Evolutionary conservation across 2,113 vertebrate species (phyloP).

Genomic region (Perca fluviatilis): DNA sequence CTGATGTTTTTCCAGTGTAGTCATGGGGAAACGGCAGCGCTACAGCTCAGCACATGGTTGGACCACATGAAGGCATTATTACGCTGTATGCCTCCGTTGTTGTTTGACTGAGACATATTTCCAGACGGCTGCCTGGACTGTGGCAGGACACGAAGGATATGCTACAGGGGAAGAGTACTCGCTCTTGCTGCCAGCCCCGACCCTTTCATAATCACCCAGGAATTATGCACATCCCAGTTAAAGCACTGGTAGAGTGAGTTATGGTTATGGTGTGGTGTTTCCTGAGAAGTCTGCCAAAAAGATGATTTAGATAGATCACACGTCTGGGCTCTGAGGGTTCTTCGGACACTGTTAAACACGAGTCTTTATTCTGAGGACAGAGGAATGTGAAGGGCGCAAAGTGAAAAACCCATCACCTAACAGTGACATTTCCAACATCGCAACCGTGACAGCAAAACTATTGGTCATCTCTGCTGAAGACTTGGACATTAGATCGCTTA

Average conservation of each 20-base stretch:
- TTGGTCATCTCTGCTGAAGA: constrained; percentile 30
- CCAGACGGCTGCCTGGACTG: constrained; percentile 64
- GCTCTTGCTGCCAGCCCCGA: constrained; percentile 40
- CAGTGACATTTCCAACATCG: constrained; percentile 80
- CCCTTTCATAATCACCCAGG: constrained; percentile 77
- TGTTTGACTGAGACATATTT: constrained; percentile 82
- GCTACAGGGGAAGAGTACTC: constrained; percentile 60
- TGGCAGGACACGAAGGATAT: constrained; percentile 66
- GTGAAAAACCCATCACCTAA: constrained; percentile 74
- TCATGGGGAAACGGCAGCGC: constrained; percentile 58
- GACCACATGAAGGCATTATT: constrained; percentile 72
- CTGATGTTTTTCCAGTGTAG: constrained; percentile 59
- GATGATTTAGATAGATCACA: constrained; percentile 81
- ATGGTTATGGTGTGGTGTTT: constrained; percentile 68
- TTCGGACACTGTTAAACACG: constrained; percentile 80
- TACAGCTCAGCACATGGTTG: constrained; percentile 54
- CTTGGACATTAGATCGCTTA: constrained; percentile 11
- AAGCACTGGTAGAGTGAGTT: constrained; percentile 68
- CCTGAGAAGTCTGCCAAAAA: constrained; percentile 70
- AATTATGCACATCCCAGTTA: constrained; percentile 73
- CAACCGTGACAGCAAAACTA: constrained; percentile 50
- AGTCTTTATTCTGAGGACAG: constrained; percentile 59
- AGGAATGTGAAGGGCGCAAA: constrained; percentile 67
- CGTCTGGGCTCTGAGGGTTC: constrained; percentile 68
- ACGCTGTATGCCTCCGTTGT: constrained; percentile 54